These are phyloP conservation scores for Equus przewalskii DNA, from an alignment of 2,113 vertebrate genomes.

Conservation along the genomic window DNA sequence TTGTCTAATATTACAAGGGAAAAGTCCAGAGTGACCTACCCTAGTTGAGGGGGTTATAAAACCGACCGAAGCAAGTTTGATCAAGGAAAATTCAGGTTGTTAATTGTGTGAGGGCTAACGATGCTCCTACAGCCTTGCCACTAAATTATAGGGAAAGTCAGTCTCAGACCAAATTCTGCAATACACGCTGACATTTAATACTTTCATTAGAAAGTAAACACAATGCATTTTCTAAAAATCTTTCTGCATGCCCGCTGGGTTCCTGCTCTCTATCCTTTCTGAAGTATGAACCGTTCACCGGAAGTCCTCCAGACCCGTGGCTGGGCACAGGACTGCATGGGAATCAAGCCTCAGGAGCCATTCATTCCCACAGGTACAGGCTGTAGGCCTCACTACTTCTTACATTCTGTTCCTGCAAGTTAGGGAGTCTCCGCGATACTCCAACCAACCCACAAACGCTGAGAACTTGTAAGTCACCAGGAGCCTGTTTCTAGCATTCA, in stretches of 20 bases:
- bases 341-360: neutral
- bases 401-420: neutral
- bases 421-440: neutral
- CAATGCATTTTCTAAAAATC: neutral
- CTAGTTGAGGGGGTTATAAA: neutral
- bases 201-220: neutral
- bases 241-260: neutral
- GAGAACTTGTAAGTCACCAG: neutral
- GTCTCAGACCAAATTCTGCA: neutral
- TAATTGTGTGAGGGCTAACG: neutral
- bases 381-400: neutral
- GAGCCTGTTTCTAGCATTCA: neutral
- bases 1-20: neutral
- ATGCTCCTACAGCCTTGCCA: neutral
- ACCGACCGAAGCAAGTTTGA: neutral
- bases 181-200: neutral
- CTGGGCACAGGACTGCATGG: neutral
- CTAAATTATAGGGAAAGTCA: neutral
- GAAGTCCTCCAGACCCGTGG: neutral
- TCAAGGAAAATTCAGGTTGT: neutral
- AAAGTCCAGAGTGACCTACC: neutral
- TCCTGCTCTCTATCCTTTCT: neutral
- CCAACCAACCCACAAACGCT: neutral
- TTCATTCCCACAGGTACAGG: neutral
- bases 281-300: neutral